Evolutionary conservation across 1,140 invertebrate genomes (phyloP).

Genomic region (Oncopodura yosiiana): DNA sequence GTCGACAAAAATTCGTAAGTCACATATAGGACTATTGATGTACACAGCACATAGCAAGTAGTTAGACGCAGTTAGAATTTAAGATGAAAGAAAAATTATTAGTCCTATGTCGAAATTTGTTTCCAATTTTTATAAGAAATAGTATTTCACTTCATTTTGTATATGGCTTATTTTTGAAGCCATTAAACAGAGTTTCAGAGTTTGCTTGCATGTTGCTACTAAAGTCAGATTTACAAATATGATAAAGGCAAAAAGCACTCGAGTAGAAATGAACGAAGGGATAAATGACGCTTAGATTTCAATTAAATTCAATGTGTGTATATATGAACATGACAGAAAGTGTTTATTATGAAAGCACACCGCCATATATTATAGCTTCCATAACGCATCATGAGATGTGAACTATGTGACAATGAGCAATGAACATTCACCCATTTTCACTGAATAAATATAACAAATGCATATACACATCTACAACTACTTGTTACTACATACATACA

Average conservation of each 20-base stretch:
- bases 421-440: neutral
- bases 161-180: too few species aligned
- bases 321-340: constrained; percentile 11
- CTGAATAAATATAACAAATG: neutral
- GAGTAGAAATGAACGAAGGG: constrained; percentile 3
- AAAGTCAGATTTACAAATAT: constrained; percentile 9
- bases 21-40: too few species aligned
- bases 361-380: neutral
- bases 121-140: too few species aligned
- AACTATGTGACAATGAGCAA: neutral
- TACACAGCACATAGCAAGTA: too few species aligned
- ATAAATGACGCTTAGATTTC: constrained; percentile 17
- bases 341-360: neutral
- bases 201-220: constrained; percentile 1
- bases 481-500: neutral
- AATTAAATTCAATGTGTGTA: constrained; percentile 13
- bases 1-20: too few species aligned
- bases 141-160: too few species aligned
- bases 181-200: neutral
- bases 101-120: too few species aligned
- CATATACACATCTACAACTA: neutral
- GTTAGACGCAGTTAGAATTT: too few species aligned
- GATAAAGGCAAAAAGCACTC: constrained; percentile 14
- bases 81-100: too few species aligned
- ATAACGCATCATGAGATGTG: neutral